Conservation (phyloP, 2,797 vertebrate species). For the Hippoglossus hippoglossus region DNA sequence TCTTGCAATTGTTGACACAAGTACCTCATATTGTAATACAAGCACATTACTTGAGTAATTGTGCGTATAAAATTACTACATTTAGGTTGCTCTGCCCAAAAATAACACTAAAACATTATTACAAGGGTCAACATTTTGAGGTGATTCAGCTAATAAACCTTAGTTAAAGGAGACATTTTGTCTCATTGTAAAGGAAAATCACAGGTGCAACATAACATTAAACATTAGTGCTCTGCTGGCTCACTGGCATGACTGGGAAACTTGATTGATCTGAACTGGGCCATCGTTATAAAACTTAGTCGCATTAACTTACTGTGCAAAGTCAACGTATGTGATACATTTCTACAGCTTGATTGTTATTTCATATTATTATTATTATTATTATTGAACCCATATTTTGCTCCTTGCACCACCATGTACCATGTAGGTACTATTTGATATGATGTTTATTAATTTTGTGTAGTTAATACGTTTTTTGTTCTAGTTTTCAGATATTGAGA, state of each 20-base stretch:
- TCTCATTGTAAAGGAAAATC: not conserved
- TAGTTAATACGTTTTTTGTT: conserved; percentile 8
- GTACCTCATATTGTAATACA: no score
- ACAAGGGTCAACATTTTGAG: no score
- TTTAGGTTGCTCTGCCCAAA: no score
- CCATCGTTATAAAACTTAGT: no score
- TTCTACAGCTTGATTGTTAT: no score
- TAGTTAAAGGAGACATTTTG: not conserved
- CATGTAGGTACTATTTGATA: not conserved
- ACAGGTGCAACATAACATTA: not conserved
- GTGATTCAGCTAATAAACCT: not conserved
- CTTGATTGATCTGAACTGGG: not conserved
- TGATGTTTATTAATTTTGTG: not conserved
- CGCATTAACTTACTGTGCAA: no score
- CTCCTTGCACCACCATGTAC: not conserved
- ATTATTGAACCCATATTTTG: not conserved
- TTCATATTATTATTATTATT: not conserved
- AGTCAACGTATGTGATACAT: no score
- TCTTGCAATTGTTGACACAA: no score
- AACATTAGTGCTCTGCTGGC: not conserved
- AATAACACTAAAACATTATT: not conserved
- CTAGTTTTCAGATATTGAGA: conserved; percentile 51
- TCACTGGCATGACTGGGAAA: no score
- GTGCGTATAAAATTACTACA: not conserved
- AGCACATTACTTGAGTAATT: not conserved